Conservation (phyloP, 2,113 vertebrate genomes). For the Atractosteus spatula region DNA sequence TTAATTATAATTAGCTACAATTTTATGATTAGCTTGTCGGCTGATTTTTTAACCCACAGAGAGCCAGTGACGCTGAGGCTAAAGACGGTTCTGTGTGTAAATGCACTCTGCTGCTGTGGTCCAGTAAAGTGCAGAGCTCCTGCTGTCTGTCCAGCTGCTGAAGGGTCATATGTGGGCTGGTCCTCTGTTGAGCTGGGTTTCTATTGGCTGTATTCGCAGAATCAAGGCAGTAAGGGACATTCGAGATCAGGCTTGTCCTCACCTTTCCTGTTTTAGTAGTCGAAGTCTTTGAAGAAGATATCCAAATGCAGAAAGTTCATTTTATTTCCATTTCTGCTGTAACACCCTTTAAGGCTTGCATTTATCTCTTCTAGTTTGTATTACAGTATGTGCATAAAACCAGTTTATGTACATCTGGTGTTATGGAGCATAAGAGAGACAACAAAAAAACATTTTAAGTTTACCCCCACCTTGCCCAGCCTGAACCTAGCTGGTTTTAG, state of each 20-base stretch:
- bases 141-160: constrained; percentile 4
- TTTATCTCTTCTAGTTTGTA: too few species aligned
- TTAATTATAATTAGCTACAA: constrained; percentile 5
- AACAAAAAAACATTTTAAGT: neutral
- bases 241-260: too few species aligned
- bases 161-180: neutral
- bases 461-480: neutral
- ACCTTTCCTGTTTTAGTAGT: too few species aligned
- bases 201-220: too few species aligned
- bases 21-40: neutral
- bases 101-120: too few species aligned
- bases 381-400: too few species aligned
- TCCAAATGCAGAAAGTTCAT: constrained; percentile 9
- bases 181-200: too few species aligned
- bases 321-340: too few species aligned
- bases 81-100: neutral
- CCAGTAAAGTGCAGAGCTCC: neutral
- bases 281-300: too few species aligned
- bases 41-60: neutral
- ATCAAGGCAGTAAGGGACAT: too few species aligned
- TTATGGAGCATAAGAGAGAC: neutral
- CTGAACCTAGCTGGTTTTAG: neutral
- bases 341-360: too few species aligned
- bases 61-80: neutral
- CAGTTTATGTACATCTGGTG: neutral